Base-by-base conservation (phyloP, 2,113 vertebrate species). In the Tachysurus fulvidraco region DNA sequence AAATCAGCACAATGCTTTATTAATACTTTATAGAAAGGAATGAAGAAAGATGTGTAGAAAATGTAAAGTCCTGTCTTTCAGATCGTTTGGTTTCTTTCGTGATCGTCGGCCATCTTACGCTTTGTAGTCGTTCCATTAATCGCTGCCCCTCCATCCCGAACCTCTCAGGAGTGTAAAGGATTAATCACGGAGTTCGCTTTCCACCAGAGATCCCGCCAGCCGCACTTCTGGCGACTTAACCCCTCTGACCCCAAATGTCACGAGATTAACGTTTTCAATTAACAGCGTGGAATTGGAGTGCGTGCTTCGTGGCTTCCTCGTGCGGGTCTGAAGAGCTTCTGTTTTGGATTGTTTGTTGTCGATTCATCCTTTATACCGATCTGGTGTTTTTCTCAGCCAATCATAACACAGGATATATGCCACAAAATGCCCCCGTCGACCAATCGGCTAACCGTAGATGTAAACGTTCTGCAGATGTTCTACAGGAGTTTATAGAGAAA, bases 61-160 rank as follows among this genome's bases (percentile, higher is more conserved):
- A 17, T 30, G 77, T 80, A 36, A 36, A 59, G 28, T 25, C 79
- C 30, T 41, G 96, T 96, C 10, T 64, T 64, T 64, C 25, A 64
- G 25, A 96, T 95, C 96, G 95, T 94, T 96, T 96, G 95, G 95
- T 93, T 91, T 95, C 95, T 95, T 96, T 95, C 94, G 95, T 96
- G 95, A 83, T 96, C 95, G 94, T 96, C 95, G 96, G 93, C 87
- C 91, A 95, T 95, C 94, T 93, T 96, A 95, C 96, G 96, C 95
- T 96, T 96, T 95, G 96, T 95, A 96, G 96, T 95, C 95, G 95
- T 96, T 97, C 96, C 97, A 97, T 96, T 96, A 96, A 97, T 96
- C 96, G 96, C 95, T 90, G 94, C 93, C 93, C 94, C 95, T 94
- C 91, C 86, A 25, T 30, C 52, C 90, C 87, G 95, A 95, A 96